These are phyloP conservation scores for Peromyscus aztecus DNA, from an alignment of 2,797 vertebrate genomes.

Conservation along the genomic window DNA sequence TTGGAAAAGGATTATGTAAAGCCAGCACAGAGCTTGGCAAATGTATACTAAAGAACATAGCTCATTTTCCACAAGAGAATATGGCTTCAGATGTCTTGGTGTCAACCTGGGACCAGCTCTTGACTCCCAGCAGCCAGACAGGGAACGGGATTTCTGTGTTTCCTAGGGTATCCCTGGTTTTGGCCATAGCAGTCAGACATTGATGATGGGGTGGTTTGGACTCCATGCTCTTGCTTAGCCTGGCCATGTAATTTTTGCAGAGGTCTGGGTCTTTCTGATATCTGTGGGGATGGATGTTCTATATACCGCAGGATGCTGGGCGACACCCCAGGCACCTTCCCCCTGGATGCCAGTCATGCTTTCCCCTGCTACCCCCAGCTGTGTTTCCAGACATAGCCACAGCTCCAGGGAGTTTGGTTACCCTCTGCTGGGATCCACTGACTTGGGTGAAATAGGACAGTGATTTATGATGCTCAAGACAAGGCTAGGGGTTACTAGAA, in stretches of 20 bases:
- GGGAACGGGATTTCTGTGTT: background rate
- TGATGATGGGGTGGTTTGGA: background rate
- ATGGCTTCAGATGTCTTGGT: background rate
- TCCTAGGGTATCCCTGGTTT: background rate
- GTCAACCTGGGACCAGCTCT: background rate
- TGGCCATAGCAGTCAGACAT: no score
- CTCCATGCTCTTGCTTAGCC: background rate
- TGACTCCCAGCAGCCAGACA: background rate
- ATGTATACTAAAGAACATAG: background rate
- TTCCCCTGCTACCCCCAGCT: rapidly evolving
- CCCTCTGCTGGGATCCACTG: background rate
- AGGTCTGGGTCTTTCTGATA: background rate
- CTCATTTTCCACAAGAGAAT: background rate
- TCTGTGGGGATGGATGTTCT: background rate
- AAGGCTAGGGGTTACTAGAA: background rate
- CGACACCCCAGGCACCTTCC: background rate
- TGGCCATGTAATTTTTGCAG: rapidly evolving
- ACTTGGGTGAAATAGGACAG: slow-evolving; percentile 53
- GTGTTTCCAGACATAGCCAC: background rate
- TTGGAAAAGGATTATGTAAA: background rate
- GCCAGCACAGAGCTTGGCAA: background rate
- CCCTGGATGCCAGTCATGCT: background rate
- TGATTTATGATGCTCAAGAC: slow-evolving; percentile 26
- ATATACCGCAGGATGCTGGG: rapidly evolving
- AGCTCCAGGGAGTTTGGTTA: background rate